Evolutionary conservation across 2,797 vertebrate species (phyloP), one percentile per base, ranked within the genome.

Genomic region (Sebastes wilsoni): DNA sequence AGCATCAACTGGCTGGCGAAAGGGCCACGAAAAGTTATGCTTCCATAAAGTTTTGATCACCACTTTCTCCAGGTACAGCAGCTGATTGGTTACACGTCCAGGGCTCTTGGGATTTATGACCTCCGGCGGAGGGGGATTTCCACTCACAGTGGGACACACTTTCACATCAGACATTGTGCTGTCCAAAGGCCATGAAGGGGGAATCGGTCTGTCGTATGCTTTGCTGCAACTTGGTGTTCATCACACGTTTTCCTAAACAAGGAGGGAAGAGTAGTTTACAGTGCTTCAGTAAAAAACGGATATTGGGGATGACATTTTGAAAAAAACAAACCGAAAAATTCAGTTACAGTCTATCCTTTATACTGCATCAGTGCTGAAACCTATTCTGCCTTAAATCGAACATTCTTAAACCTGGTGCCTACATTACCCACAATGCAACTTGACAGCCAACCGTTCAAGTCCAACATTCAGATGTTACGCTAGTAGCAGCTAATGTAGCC

Each of bases 21-120:
- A 99, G 0, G 98, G 98, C 98, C 98, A 99, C 1, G 98, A 97
- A 61, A 97, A 97, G 7, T 95, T 93, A 90, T 99, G 98, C 65
- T 77, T 95, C 98, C 97, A 99, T 69, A 99, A 69, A 16, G 95
- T 94, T 94, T 95, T 97, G 82, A 99, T 83, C 54, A 97, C 97
- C 77, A 97, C 95, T 73, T 92, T 97, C 72, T 97, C 96, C 80
- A 99, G 92, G 91, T 97, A 99, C 76, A 97, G 97, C 11, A 99
- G 96, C 66, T 98, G 97, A 89, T 97, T 99, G 68, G 98, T 99
- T 62, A 95, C 80, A 11, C 95, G 93, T 1, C 98, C 97, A 14
- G 80, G 95, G 4, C 88, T 96, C 84, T 93, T 95, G 23, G 73
- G 72, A 79, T 98, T 98, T 67, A 93, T 88, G 62, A 96, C 97